Conservation (phyloP, 2,888 invertebrate genomes). For the Lathronympha strigana region DNA sequence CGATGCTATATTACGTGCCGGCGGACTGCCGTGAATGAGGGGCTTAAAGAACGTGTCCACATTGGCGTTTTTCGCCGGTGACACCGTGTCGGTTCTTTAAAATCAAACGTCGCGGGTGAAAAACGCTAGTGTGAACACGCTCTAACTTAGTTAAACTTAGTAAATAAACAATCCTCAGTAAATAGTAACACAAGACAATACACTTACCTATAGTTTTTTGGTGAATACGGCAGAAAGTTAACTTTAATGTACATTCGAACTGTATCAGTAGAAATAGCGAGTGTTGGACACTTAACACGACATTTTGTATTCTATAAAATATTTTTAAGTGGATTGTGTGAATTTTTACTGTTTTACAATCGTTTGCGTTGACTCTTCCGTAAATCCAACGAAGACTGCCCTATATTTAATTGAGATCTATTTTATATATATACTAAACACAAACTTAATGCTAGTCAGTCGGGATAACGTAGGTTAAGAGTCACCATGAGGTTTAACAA, state of each 20-base stretch:
- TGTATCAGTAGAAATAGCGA: constrained; percentile 66
- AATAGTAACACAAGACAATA: constrained; percentile 81
- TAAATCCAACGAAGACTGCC: constrained; percentile 83
- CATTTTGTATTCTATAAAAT: constrained; percentile 64
- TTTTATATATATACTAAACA: constrained; percentile 81
- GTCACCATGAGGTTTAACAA: constrained; percentile 45
- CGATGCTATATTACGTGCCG: no score
- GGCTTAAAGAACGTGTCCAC: neutral
- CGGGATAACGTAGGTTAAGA: constrained; percentile 65
- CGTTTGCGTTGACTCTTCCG: constrained; percentile 76
- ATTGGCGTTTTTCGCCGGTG: neutral
- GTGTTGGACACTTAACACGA: constrained; percentile 65
- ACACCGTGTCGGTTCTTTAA: neutral
- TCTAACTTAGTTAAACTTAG: constrained; percentile 60
- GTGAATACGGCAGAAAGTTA: constrained; percentile 82
- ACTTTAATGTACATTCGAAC: constrained; percentile 66
- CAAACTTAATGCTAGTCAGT: constrained; percentile 77
- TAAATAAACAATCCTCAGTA: constrained; percentile 71
- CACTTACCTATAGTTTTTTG: constrained; percentile 79
- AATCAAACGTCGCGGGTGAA: neutral
- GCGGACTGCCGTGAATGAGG: no score
- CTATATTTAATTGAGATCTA: constrained; percentile 83
- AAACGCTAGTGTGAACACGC: constrained; percentile 1
- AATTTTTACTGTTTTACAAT: constrained; percentile 72
- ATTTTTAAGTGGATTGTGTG: constrained; percentile 66